Percentiles rank a stretch among this genome's conserved stretches.
Evolutionary conservation across 1,140 invertebrate species (phyloP).

Genomic region (Scylla paramamosain): DNA sequence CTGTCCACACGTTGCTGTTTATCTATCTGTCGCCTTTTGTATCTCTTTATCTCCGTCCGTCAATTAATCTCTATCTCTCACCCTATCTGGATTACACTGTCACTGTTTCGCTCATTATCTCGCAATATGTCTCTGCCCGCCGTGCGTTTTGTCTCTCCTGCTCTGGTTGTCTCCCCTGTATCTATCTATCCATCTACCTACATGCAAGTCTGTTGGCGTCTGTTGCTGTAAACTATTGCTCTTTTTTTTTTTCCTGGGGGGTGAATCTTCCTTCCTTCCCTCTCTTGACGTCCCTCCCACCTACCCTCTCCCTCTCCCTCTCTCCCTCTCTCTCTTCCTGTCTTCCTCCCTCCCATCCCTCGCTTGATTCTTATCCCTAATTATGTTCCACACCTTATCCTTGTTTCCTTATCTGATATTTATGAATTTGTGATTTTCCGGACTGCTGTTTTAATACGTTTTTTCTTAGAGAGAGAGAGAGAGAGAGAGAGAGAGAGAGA

Average conservation of each 20-base stretch:
- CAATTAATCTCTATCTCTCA: constrained; percentile 23
- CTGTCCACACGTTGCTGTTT: not conserved
- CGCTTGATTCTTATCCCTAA: too few species aligned
- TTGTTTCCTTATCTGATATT: too few species aligned
- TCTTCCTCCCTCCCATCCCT: too few species aligned
- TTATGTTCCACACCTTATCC: too few species aligned
- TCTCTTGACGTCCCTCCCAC: not conserved
- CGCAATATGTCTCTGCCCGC: not conserved
- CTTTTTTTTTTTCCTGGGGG: not conserved
- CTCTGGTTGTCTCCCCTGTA: not conserved
- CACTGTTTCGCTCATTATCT: constrained; percentile 12
- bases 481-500: too few species aligned
- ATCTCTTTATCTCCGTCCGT: not conserved
- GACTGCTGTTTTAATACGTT: too few species aligned
- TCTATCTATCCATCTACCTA: not conserved
- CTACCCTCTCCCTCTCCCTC: not conserved
- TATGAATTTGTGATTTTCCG: too few species aligned
- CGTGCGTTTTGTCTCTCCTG: not conserved
- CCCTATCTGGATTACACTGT: constrained; percentile 3
- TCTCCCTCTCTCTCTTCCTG: not conserved
- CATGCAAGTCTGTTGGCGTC: not conserved
- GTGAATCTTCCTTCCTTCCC: not conserved
- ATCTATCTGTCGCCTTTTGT: not conserved
- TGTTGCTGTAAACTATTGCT: not conserved
- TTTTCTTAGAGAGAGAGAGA: too few species aligned